A percentile compares a stretch with the other conserved stretches of the same genome.
These are phyloP conservation scores for Cavia aperea DNA, from an alignment of 2,113 vertebrate species.

Conservation along the genomic window DNA sequence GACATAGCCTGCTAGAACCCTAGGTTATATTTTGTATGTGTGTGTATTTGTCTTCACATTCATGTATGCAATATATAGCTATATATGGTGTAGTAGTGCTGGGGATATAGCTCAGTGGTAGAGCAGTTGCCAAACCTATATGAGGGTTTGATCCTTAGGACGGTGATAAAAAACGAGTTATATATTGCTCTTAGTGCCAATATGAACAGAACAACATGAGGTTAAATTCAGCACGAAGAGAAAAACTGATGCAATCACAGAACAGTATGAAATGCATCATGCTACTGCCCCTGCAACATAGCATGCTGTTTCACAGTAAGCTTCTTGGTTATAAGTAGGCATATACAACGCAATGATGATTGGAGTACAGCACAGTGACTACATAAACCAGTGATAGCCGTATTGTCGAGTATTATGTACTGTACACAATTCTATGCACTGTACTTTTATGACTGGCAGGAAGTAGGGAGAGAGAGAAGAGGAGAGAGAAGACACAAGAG, in stretches of 20 bases:
- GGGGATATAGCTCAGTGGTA: not conserved
- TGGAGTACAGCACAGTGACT: not conserved
- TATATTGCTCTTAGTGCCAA: not conserved
- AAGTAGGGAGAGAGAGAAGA: no score
- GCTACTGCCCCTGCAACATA: not conserved
- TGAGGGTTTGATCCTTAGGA: not conserved
- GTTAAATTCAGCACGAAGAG: not conserved
- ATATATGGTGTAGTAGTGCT: not conserved
- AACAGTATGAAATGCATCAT: not conserved
- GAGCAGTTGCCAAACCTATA: not conserved
- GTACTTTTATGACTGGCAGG: not conserved
- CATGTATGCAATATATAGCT: not conserved
- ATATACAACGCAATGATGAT: no score
- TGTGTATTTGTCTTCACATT: not conserved
- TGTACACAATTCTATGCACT: not conserved
- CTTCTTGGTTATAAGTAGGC: not conserved
- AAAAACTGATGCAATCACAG: not conserved
- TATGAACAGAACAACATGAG: not conserved
- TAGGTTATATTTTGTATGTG: not conserved
- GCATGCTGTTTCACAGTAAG: no score
- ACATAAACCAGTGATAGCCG: not conserved
- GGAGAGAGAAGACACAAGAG: not conserved
- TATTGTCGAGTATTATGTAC: no score
- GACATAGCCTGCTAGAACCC: not conserved
- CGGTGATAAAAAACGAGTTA: not conserved